Base-by-base conservation (phyloP, 2,113 vertebrate genomes). In the Casuarius casuarius region DNA sequence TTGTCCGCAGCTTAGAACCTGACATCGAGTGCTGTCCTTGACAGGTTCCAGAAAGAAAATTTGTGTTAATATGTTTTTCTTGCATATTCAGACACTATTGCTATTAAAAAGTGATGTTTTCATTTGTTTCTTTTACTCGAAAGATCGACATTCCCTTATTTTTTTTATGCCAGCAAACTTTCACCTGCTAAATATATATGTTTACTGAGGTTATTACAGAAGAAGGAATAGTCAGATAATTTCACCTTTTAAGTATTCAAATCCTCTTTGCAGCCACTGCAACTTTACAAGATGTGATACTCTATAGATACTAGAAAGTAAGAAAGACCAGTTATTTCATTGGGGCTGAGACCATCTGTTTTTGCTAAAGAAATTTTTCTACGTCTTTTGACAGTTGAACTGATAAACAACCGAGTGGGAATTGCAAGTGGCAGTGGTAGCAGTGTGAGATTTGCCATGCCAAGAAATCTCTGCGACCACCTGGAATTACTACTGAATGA, bases 391-490 rank as follows among this genome's bases (percentile, higher is more conserved):
- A 87, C 81, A 70, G 62, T 76, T 90, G 42, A 91, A 73, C 52
- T 70, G 70, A 81, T 83, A 96, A 89, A 89, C 79, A 87, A 38
- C 80, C 54, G 61, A 87, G 49, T 42, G 40, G 89, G 77, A 94
- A 73, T 91, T 93, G 49, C 42, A 82, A 87, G 89, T 58, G 78
- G 58, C 84, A 63, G n/a, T 79, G 48, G 78, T 56, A 63, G 78
- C 70, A 79, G 11, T 35, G 71, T 73, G 52, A 92, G 40, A 19
- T 84, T 89, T 92, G 80, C 75, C 74, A 14, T 10, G 77, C 44
- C 86, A 89, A 79, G 67, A 91, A 89, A 96, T 96, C 84, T 92
- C 35, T 4, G 70, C 59, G 70, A 89, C 65, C 87, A 87, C 77
- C 94, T 94, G 94, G 91, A 94, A 94, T 87, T 82, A 52, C 29